Evolutionary conservation across 2,888 invertebrate species (phyloP).

Genomic region (Petrophora chlorosata): DNA sequence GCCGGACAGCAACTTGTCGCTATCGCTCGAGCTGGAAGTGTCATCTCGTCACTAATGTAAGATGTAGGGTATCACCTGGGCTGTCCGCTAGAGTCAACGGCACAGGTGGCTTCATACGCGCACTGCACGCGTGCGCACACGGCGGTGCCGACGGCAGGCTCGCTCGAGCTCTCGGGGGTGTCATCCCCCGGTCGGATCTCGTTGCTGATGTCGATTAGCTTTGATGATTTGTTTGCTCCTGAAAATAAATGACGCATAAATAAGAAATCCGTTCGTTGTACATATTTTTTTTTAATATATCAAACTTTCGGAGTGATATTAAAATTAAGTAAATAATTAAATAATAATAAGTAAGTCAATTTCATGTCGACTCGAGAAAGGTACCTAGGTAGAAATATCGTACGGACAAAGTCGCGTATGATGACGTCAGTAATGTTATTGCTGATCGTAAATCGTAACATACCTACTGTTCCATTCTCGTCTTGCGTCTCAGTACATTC

Average conservation of each 20-base stretch:
- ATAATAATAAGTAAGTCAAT: too few species aligned
- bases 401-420: too few species aligned
- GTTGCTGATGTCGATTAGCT: constrained; percentile 59
- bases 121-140: constrained; percentile 92
- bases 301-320: too few species aligned
- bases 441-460: too few species aligned
- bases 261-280: too few species aligned
- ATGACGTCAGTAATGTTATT: too few species aligned
- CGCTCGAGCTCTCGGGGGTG: constrained; percentile 59
- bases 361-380: too few species aligned
- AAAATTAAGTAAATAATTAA: too few species aligned
- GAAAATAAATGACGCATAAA: constrained; percentile 8
- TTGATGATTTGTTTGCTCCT: constrained; percentile 63
- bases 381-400: too few species aligned
- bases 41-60: neutral
- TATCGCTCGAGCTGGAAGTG: too few species aligned
- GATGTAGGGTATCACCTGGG: constrained; percentile 55
- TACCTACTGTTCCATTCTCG: constrained; percentile 74
- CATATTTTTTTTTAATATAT: too few species aligned
- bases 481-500: constrained; percentile 89
- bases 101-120: constrained; percentile 93
- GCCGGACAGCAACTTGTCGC: too few species aligned
- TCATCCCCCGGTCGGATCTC: constrained; percentile 66
- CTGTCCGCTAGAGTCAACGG: constrained; percentile 87
- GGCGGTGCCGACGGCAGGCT: constrained; percentile 79